phyloP scores from a whole-genome alignment of 2,113 vertebrate species.

The Ginglymostoma cirratum region DNA sequence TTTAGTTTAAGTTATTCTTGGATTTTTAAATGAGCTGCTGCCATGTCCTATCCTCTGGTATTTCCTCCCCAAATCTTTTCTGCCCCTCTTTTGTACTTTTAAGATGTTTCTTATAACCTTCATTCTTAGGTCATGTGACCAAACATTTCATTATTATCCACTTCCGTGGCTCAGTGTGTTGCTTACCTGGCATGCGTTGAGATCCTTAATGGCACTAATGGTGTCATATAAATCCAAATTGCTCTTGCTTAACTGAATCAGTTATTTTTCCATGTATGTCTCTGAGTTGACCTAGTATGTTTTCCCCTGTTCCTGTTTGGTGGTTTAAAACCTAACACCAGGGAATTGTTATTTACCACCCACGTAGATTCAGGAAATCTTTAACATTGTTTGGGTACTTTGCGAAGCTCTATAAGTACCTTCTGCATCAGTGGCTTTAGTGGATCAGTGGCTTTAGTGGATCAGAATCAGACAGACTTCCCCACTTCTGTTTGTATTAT shows the following conservation, averaged over 20 bases:
- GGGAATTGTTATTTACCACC: not conserved
- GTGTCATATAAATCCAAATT: no score
- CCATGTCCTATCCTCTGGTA: not conserved
- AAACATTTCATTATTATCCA: no score
- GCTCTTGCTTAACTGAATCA: no score
- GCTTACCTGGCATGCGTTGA: no score
- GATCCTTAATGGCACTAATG: no score
- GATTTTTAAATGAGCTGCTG: not conserved
- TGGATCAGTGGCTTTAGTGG: not conserved
- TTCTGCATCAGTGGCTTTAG: not conserved
- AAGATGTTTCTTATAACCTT: no score
- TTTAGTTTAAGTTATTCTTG: not conserved
- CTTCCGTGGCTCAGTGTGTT: no score
- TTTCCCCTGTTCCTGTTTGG: not conserved
- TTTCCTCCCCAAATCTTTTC: no score
- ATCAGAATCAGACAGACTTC: not conserved
- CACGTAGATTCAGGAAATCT: not conserved
- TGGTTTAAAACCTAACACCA: not conserved
- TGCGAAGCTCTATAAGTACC: not conserved
- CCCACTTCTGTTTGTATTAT: not conserved
- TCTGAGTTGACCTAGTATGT: not conserved
- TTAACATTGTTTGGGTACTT: not conserved
- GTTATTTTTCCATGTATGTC: not conserved
- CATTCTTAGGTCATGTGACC: not conserved
- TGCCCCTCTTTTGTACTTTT: no score